phyloP scores from a whole-genome alignment of 2,888 invertebrate genomes.

The Agrotis exclamationis region DNA sequence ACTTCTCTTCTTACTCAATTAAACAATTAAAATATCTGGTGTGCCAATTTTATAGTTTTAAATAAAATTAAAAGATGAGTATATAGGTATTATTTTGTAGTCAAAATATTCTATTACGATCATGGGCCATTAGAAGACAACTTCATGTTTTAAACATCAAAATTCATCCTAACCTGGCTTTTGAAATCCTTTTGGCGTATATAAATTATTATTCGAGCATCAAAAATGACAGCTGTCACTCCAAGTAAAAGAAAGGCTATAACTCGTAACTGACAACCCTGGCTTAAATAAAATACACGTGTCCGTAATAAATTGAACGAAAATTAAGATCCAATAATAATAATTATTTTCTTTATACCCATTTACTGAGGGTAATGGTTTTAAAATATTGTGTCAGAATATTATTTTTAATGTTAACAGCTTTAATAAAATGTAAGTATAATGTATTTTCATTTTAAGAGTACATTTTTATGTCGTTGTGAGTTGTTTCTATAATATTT shows the following conservation, averaged over 20 bases:
- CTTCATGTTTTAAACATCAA: too few species aligned
- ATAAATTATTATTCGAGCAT: background rate
- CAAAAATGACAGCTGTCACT: constrained; percentile 11
- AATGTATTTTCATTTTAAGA: background rate
- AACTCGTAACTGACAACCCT: constrained; percentile 20
- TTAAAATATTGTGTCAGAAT: constrained; percentile 16
- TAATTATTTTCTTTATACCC: constrained; percentile 9
- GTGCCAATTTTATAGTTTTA: too few species aligned
- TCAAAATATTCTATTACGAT: too few species aligned
- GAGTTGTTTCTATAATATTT: background rate
- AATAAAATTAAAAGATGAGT: too few species aligned
- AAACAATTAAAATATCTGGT: too few species aligned
- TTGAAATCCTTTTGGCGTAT: background rate
- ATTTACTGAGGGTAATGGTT: background rate
- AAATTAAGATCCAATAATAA: constrained; percentile 7
- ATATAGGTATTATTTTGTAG: too few species aligned
- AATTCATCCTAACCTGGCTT: background rate
- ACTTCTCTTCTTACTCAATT: too few species aligned
- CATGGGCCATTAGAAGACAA: too few species aligned
- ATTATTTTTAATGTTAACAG: constrained; percentile 11
- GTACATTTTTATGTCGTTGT: constrained; percentile 2
- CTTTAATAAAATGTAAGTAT: background rate
- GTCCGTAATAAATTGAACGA: constrained; percentile 15
- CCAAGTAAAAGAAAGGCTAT: background rate
- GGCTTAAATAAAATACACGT: background rate